Base-by-base conservation (phyloP, 2,888 invertebrate species). In the Epinotia ramella region DNA sequence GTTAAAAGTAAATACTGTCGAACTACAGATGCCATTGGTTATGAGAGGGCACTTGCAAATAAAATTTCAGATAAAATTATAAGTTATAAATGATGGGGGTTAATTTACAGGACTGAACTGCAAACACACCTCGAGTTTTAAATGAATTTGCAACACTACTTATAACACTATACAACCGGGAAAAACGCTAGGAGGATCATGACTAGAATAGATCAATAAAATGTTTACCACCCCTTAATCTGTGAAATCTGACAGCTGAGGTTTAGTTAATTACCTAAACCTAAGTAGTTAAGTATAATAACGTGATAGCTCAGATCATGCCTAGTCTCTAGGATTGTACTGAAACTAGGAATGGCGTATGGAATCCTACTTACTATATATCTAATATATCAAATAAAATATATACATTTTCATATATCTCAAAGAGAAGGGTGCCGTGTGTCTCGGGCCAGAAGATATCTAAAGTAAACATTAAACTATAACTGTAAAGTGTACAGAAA, bases 1-100 rank as follows among this genome's bases (percentile, higher is more conserved):
- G 81, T 84, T 84, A 92, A 92, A 93, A 93, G 93, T 94, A 93
- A 93, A 93, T 93, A 93, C 93, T 93, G 94, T 87, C 85, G 81
- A 85, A 89, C 87, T 89, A 89, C 84, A 87, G 88, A 90, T 90
- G 91, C 90, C 90, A 83, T 86, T 87, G 91, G 90, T 92, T 91
- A 91, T 77, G 81, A 82, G 79, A 80, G 81, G 79, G 83, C 87
- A 91, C 90, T 91, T 90, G 91, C 92, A 92, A 91, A 92, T 87
- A 78, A 70, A 68, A 70, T 53, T 63, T 20, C 46, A 73, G 3
- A 63, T 49, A 73, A 68, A 74, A 71, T 62, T 49, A 60, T 40
- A 28, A 33, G 12, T 57, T 40, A 57, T 57, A 24, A 67, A 46
- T 56, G 56, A 73, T 44, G 59, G 70, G 64, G 67, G 73, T 71